Conservation (phyloP, 2,888 invertebrate species). For the Luperina nickerlii region DNA sequence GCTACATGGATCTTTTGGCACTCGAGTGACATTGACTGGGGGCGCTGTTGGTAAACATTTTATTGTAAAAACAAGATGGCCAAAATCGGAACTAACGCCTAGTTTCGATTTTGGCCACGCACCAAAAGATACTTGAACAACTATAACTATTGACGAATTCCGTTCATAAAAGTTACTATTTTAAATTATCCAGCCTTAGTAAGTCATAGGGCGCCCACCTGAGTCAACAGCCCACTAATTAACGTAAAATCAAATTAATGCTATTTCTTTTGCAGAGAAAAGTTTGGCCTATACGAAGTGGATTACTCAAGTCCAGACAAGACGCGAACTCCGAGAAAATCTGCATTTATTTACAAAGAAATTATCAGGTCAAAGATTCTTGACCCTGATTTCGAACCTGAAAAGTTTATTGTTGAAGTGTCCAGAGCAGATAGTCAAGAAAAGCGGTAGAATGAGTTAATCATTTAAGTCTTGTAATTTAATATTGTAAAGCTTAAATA, state of each 20-base stretch:
- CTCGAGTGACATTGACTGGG: neutral
- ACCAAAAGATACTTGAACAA: neutral
- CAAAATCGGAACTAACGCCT: too few relatives aligned
- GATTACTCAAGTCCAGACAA: conserved; percentile 91
- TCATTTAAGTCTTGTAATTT: neutral
- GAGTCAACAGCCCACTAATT: neutral
- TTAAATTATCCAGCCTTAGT: neutral
- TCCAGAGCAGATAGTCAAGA: conserved; percentile 38
- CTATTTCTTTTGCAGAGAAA: conserved; percentile 86
- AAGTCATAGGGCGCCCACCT: neutral
- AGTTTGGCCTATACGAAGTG: conserved; percentile 93
- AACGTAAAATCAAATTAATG: neutral
- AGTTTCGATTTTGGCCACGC: neutral
- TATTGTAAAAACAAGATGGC: neutral
- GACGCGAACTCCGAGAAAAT: conserved; percentile 91
- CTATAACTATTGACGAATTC: too few relatives aligned
- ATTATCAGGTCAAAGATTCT: conserved; percentile 84
- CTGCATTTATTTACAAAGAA: conserved; percentile 86
- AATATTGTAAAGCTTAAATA: neutral
- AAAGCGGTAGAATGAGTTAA: conserved; percentile 1
- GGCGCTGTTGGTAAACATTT: neutral
- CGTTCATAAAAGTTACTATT: neutral
- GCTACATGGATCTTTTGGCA: too few relatives aligned
- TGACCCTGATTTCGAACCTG: conserved; percentile 78
- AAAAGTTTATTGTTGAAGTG: conserved; percentile 67